Evolutionary conservation across 2,113 vertebrate genomes (phyloP).

Genomic region (Pardalotus punctatus): DNA sequence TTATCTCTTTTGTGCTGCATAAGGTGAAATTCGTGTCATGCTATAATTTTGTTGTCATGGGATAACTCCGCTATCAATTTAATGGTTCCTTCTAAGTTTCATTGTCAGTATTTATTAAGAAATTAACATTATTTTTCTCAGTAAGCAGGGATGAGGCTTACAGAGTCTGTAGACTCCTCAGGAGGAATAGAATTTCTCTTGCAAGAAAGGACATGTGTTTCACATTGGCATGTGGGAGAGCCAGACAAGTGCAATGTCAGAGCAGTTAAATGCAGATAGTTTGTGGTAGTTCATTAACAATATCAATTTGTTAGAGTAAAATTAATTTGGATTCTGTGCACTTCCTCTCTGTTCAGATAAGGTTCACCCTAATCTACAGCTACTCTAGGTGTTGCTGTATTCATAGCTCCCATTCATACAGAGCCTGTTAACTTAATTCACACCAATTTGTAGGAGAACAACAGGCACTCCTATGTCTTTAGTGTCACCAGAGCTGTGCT

Average conservation of each 20-base stretch:
- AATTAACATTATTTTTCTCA: not conserved
- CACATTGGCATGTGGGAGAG: not conserved
- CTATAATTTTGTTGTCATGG: not conserved
- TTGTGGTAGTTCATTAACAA: not conserved
- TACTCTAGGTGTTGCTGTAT: not conserved
- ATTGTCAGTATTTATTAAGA: not conserved
- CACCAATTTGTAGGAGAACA: not conserved
- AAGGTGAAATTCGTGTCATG: not conserved
- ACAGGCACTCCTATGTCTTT: not conserved
- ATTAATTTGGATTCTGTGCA: not conserved
- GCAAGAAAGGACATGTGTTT: not conserved
- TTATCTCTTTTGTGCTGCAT: not conserved
- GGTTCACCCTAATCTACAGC: not conserved
- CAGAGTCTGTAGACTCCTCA: not conserved
- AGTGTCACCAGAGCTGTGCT: not conserved
- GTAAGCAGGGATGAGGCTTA: not conserved
- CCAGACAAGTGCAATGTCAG: not conserved
- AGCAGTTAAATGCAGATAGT: not conserved
- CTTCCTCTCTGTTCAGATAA: not conserved
- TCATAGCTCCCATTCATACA: not conserved
- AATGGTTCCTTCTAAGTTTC: not conserved
- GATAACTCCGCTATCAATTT: not conserved
- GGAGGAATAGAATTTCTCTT: not conserved
- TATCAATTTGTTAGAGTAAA: not conserved
- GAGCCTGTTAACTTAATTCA: not conserved